Evolutionary conservation across 2,888 invertebrate genomes (phyloP), one percentile per base, ranked within the genome.

Genomic region (Sesia apiformis): DNA sequence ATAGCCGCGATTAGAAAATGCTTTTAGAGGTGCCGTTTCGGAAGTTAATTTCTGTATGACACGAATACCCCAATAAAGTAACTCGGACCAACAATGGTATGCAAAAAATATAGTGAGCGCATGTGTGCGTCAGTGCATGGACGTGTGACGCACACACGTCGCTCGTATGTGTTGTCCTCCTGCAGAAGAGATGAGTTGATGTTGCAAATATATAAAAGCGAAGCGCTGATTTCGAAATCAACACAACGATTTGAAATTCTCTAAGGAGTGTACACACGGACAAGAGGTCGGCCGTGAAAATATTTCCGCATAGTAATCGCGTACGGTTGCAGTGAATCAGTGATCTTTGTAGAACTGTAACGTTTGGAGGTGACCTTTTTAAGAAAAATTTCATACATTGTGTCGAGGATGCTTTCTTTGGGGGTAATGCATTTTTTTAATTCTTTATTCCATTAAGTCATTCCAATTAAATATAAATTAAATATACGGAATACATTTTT

Each of bases 171-270:
- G 67, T 54, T 55, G n/a, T 56, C 69, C 66, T 75, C 70, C 74
- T 74, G 77, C 76, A 72, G 76, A 78, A 75, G 71, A 76, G 77
- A 79, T 77, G 81, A 78, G 72, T 80, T 78, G 85, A 85, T 87
- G 84, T 82, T 84, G 83, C 85, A 80, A 81, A 81, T 84, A 81
- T 88, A 88, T 88, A 88, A 84, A 89, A 89, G 84, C 84, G 79
- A 75, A 72, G 82, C 78, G 78, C 62, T 64, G 83, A 84, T 89
- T 88, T 86, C 87, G 87, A 87, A 85, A 88, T 88, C 87, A 86
- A 78, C 89, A 89, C 70, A 88, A 78, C 82, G 78, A 83, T 83
- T 87, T 87, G 83, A 76, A 76, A 81, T 81, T 65, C 82, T 82
- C 83, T 77, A 77, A 84, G 78, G 81, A 83, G 82, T 81, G 79